Evolutionary conservation across 2,888 invertebrate genomes (phyloP).

Genomic region (Drosophila koepferae): DNA sequence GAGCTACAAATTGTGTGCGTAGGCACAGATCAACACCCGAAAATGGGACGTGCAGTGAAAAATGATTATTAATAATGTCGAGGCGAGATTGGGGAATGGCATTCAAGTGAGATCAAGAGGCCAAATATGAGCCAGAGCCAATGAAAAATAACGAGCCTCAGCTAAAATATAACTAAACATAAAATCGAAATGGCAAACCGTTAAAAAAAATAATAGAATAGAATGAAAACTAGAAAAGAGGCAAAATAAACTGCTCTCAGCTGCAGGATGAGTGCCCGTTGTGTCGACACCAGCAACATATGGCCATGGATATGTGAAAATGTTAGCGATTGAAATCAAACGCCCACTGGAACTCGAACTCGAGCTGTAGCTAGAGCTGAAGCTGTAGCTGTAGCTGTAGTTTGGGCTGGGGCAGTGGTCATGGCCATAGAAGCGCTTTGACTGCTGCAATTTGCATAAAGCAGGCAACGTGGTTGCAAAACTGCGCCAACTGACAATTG

Average conservation of each 20-base stretch:
- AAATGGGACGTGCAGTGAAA: conserved; percentile 66
- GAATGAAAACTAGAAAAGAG: conserved; percentile 28
- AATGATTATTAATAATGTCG: conserved; percentile 71
- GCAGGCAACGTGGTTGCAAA: conserved; percentile 54
- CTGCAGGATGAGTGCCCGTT: conserved; percentile 59
- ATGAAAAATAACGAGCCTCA: conserved; percentile 77
- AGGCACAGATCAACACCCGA: conserved; percentile 62
- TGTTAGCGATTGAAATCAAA: conserved; percentile 81
- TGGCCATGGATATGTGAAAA: conserved; percentile 71
- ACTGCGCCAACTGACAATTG: conserved; percentile 68
- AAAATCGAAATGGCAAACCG: conserved; percentile 79
- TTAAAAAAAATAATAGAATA: conserved; percentile 54
- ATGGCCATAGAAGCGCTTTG: conserved; percentile 41
- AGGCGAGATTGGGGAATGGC: conserved; percentile 31
- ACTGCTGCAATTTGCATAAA: conserved; percentile 78
- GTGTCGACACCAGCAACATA: conserved; percentile 61
- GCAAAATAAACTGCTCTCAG: conserved; percentile 20
- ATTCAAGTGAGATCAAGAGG: conserved; percentile 69
- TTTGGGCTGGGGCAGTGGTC: conserved; percentile 35
- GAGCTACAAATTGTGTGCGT: conserved; percentile 56
- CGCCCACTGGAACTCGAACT: conserved; percentile 75
- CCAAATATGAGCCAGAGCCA: conserved; percentile 73
- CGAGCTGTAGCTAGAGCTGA: conserved; percentile 44
- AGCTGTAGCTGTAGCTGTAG: conserved; percentile 42
- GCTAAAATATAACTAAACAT: conserved; percentile 78